These are phyloP conservation scores for Araneus ventricosus DNA, from an alignment of 1,140 invertebrate genomes.

Conservation along the genomic window DNA sequence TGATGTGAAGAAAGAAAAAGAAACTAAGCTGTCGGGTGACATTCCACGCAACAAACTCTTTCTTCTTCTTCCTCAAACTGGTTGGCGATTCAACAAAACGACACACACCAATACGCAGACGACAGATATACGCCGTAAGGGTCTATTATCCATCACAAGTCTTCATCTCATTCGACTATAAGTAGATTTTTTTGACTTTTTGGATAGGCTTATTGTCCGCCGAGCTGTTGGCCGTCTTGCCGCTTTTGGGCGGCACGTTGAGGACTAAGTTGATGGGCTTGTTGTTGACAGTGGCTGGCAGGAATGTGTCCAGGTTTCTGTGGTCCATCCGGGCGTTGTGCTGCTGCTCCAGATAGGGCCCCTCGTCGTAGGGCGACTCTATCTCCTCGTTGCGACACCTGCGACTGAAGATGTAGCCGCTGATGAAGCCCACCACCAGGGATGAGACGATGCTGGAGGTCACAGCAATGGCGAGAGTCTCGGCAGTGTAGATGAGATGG, in stretches of 20 bases:
- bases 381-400: conserved; percentile 89
- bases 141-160: neutral
- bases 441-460: conserved; percentile 89
- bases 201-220: conserved; percentile 78
- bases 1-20: neutral
- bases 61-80: neutral
- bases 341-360: conserved; percentile 77
- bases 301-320: conserved; percentile 79
- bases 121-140: neutral
- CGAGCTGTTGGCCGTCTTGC: conserved; percentile 78
- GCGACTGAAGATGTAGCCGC: conserved; percentile 90
- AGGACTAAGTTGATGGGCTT: conserved; percentile 88
- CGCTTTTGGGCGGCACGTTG: conserved; percentile 84
- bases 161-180: conserved; percentile 75
- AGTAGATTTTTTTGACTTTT: conserved; percentile 79
- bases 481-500: conserved; percentile 88
- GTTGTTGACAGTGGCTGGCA: conserved; percentile 83
- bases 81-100: conserved; percentile 14
- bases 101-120: conserved; percentile 34
- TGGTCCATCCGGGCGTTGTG: conserved; percentile 64
- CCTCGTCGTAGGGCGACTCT: conserved; percentile 77
- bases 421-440: conserved; percentile 89
- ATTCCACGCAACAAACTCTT: conserved; percentile 24
- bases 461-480: conserved; percentile 88
- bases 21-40: neutral